Percentiles rank a stretch among this genome's conserved stretches.
Conservation (phyloP, 2,113 vertebrate species). For the Vireo altiloquus region DNA sequence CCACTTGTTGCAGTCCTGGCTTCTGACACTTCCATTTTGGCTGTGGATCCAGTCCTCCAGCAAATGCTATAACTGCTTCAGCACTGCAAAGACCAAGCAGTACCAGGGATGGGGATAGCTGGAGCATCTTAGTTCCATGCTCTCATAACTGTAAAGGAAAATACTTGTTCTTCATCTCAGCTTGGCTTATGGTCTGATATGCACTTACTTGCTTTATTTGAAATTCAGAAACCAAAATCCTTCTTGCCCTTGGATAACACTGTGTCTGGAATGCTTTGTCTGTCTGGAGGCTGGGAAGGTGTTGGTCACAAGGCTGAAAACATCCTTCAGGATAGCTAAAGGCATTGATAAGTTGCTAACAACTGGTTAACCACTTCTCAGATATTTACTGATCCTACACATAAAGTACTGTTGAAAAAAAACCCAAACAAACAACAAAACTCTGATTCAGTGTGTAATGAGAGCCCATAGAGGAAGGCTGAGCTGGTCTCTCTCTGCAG, state of each 20-base stretch:
- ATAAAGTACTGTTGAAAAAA: background rate
- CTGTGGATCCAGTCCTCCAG: background rate
- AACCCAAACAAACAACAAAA: background rate
- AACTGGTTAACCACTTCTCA: background rate
- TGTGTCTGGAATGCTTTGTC: background rate
- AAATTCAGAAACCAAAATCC: background rate
- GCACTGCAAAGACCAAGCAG: background rate
- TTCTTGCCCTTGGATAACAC: background rate
- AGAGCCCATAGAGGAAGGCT: background rate
- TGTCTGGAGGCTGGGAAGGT: background rate
- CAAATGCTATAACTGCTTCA: background rate
- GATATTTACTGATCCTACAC: background rate
- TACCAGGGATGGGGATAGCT: background rate
- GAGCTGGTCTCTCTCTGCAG: background rate
- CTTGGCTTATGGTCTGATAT: background rate
- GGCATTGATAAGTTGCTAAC: background rate
- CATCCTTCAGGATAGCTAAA: background rate
- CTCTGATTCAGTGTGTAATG: background rate
- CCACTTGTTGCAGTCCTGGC: background rate
- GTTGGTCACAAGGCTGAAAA: background rate
- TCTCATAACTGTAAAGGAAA: background rate
- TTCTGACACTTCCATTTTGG: background rate
- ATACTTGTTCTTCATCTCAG: background rate
- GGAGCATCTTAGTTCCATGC: background rate
- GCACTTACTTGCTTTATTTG: background rate